Evolutionary conservation across 2,888 invertebrate genomes (phyloP), one percentile per base, ranked within the genome.

Genomic region (Nephrotoma guestfalica): DNA sequence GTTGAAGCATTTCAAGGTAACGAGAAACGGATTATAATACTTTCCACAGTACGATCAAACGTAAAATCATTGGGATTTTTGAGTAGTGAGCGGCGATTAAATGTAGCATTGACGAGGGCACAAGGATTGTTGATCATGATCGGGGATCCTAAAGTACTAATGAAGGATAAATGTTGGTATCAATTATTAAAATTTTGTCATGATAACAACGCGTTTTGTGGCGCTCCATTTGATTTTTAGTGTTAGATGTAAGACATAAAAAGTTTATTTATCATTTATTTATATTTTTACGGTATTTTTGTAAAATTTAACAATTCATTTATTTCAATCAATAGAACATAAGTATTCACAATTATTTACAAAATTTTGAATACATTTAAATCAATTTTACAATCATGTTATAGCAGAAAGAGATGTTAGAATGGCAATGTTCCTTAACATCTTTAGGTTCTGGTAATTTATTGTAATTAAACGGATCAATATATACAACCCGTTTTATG

Each of bases 1-100:
- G 96, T 97, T 0, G 97, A 98, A 91, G 94, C 95, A 45, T 97
- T 97, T 91, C 97, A 97, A 91, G 97, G 97, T 0, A 95, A 96
- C 88, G 97, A 98, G 91, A 95, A 95, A 89, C 92, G 94, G 11
- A 94, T 96, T 2, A 96, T 98, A 86, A 94, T 98, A 6, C 94
- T 97, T 86, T 95, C 96, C 0, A 96, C 96, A 0, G 97, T 96
- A 7, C 93, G 97, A 45, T 95, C 95, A n/a, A 13, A 86, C 42
- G 71, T 57, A 0, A 13, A 89, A 0, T 86, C 88, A 4, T 87
- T 91, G 57, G 91, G 91, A 1, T 91, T 91, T 87, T 88, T 91
- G 42, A 89, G 88, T 85, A 89, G 89, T 87, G 88, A 90, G 87
- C 89, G 89, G 91, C 91, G 94, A 71, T 93, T 95, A 88, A 95